Evolutionary conservation across 2,888 invertebrate genomes (phyloP), one percentile per base, ranked within the genome.

Genomic region (Synanthedon formicaeformis): DNA sequence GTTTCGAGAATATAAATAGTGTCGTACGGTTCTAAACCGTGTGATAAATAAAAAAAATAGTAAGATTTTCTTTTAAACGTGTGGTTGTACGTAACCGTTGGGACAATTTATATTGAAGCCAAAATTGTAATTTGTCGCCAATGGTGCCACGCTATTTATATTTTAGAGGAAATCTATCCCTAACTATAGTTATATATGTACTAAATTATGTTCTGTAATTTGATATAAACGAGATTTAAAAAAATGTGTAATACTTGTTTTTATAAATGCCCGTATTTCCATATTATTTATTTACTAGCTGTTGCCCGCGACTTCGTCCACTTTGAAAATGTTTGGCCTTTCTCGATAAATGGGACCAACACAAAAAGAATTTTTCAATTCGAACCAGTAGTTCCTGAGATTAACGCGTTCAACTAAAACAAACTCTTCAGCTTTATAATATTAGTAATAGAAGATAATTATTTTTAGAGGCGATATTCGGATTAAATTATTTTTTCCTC

Each of bases 161-260:
- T 79, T 81, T 78, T 78, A 73, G 78, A 80, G 77, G 67, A 67
- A 73, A 75, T 68, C 67, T 73, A 49, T 50, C 69, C 64, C 75
- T 79, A 79, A 75, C 73, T 62, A 75, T 72, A 71, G 73, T 81
- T 80, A 75, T 63, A 23, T 23, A 63, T 69, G 65, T 68, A 65
- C 65, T 79, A 81, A 84, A 75, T 81, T 83, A 84, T 84, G 81
- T 84, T 83, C 84, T 70, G 71, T 84, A 80, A 81, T 85, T 85
- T 86, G 82, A 83, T 84, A 86, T 84, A 75, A 69, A 77, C 76
- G 84, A 86, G 83, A 85, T 83, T 85, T 3, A 85, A 84, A 80
- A 72, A 65, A 66, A 59, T 67, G 72, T 71, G 58, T 66, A 67
- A 56, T 48, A 50, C 40, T 61, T 56, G 59, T 71, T 67, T 69